Conservation (phyloP, 2,888 invertebrate genomes). For the Sinohyriopsis cumingii region DNA sequence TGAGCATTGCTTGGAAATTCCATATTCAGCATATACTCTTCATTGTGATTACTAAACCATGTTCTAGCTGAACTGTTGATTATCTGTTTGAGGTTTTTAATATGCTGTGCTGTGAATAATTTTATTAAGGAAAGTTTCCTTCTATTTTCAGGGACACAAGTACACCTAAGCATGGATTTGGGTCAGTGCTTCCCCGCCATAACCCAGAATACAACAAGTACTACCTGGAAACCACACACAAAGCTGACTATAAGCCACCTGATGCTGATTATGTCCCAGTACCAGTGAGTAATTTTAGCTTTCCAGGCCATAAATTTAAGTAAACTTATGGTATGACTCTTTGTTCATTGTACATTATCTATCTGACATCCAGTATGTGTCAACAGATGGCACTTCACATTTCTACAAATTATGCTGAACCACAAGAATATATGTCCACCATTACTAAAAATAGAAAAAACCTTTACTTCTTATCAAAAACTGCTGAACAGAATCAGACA, state of each 20-base stretch:
- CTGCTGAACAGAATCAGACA: no score
- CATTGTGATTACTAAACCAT: no score
- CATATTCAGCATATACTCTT: no score
- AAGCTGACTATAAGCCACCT: constrained; percentile 65
- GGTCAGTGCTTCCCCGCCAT: constrained; percentile 66
- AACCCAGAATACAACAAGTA: constrained; percentile 64
- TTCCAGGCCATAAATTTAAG: not conserved
- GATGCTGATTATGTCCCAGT: constrained; percentile 56
- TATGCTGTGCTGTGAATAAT: not conserved
- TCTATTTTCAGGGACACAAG: constrained; percentile 53
- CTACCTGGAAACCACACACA: constrained; percentile 66
- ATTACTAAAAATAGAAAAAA: no score
- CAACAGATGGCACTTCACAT: not conserved
- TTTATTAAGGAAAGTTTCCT: not conserved
- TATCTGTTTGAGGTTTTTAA: no score
- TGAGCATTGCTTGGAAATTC: no score
- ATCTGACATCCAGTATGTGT: not conserved
- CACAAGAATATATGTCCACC: no score
- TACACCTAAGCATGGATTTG: constrained; percentile 57
- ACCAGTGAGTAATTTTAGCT: constrained; percentile 43
- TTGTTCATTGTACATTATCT: not conserved
- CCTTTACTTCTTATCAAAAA: no score
- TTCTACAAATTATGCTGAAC: no score
- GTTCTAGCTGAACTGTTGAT: no score
- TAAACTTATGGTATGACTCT: no score